These are phyloP conservation scores for Cassiopea xamachana DNA, from an alignment of 30 jellyfish, hydroid and myxozoan genomes.

Conservation along the genomic window DNA sequence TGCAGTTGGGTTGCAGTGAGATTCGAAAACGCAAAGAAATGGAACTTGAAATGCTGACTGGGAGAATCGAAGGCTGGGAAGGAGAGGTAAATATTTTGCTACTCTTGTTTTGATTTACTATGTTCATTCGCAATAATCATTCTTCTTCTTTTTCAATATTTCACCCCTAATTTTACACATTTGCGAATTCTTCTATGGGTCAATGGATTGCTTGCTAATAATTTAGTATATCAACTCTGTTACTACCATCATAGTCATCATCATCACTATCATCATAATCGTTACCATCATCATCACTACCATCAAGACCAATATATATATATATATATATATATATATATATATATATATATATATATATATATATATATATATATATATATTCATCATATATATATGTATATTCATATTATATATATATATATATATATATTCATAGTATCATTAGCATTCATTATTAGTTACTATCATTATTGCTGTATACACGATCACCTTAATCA, in stretches of 20 bases:
- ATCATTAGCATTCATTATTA: background rate
- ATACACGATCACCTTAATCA: background rate
- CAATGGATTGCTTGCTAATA: background rate
- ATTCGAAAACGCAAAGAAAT: constrained; percentile 95
- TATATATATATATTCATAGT: background rate
- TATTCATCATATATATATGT: background rate
- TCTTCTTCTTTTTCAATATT: too few species aligned
- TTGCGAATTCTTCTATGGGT: too few species aligned
- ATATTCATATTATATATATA: too few species aligned
- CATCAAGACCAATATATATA: background rate
- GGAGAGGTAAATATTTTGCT: constrained; percentile 82
- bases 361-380: background rate
- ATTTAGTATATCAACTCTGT: background rate
- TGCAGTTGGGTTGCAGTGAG: constrained; percentile 94
- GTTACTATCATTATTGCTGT: background rate
- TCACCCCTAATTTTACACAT: too few species aligned
- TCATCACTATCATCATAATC: constrained; percentile 1
- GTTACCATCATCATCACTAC: constrained; percentile 5
- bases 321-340: background rate
- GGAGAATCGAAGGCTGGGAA: constrained; percentile 97
- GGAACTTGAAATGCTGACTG: constrained; percentile 96
- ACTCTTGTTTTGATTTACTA: background rate
- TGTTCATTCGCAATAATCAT: too few species aligned
- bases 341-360: too few species aligned
- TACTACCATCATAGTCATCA: background rate